Evolutionary conservation across 2,888 invertebrate genomes (phyloP), one percentile per base, ranked within the genome.

Genomic region (Dermolepida albohirtum): DNA sequence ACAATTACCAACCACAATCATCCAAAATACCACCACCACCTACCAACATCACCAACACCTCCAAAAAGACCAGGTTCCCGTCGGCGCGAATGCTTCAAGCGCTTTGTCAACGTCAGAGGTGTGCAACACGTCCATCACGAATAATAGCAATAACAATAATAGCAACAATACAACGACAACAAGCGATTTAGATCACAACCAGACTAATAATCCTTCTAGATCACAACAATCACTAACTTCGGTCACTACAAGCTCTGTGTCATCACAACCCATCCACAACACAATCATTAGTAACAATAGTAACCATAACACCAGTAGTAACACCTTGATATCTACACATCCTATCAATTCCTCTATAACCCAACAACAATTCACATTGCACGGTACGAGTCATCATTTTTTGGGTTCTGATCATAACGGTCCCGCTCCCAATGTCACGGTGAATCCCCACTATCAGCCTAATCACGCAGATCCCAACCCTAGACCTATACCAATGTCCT

Each of bases 381-480:
- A 82, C 76, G 83, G 84, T 69, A 79, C 81, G 71, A 43, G 43
- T 14, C 59, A 59, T 8, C 76, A 78, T 64, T 81, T 83, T 68
- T 78, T 83, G 74, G 82, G 83, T 54, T 83, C 85, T 73, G 85
- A 86, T 78, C 84, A 84, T 73, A 85, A 85, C 72, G 89, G 88
- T 80, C 89, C 89, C 80, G 89, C 89, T 79, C 89, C 89, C 79
- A 89, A 89, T 85, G 89, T 89, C 70, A 89, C 89, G 78, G 89
- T 89, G 76, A 89, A 89, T 85, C 88, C 89, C 77, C 85, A 85
- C 55, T 84, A 84, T 70, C 82, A 82, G 69, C 79, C 75, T 16
- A 72, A 64, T 55, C 47, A 47, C 44, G 54, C 51, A 27, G 55
- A 66, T 16, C 39, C 64, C 6, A 44, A 34, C 16, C 72, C 71